Evolutionary conservation across 1,140 invertebrate species (phyloP), one percentile per base, ranked within the genome.

Genomic region (Hypothenemus hampei): DNA sequence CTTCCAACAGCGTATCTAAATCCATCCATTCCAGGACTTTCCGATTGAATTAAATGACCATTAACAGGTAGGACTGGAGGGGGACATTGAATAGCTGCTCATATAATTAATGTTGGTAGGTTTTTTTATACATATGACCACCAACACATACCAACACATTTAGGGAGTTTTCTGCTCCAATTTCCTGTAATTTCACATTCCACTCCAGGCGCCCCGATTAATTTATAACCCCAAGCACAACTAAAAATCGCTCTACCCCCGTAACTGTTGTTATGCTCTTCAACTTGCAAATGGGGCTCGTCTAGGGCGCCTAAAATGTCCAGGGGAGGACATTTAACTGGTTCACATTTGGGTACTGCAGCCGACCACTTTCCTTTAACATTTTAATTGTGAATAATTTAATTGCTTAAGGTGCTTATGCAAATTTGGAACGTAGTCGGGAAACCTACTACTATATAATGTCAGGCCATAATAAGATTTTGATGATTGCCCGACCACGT

Each of bases 41-140:
- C 72, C 11, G 73, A 73, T 58, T 82, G 78, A 3, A 85, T 68
- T 23, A 88, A 73, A 5, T 80, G 77, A 3, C 87, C 89, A 61
- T 87, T 84, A n/a, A 79, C 73, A 4, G 89, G 88, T 10, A 82
- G 68, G 15, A 80, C 61, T 1, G 87, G 88, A 48, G 81, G 74
- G 3, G 86, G 81, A 67, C 89, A 92, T 65, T 83, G 82, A 45
- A 92, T 87, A 56, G 86, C 89, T 91, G 72, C n/a, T n/a, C n/a
- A n/a, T n/a, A n/a, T n/a, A 5, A 21, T 16, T 13, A 15, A 3
- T 23, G 8, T n/a, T 43, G n/a, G 7, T 10, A 19, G 18, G 18
- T 37, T 7, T 23, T 37, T 15, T 23, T 21, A 22, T 37, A 8
- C 22, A 2, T 13, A 8, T 8, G 20, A 8, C 36, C 6, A 35